phyloP scores from a whole-genome alignment of 1,140 invertebrate species.

The fruit fly (Drosophila melanogaster) region Release_6_plus_ISO1_MT NT_037436.4:432001-432500 shows the following conservation, averaged over 20 bases:
- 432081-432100: background rate
- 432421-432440: conserved; percentile 20
- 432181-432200: conserved; percentile 70
- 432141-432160: conserved; percentile 2
- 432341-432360: conserved; percentile 17
- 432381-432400: conserved; percentile 50
- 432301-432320: conserved; percentile 39
- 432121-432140: background rate
- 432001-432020: background rate
- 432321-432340: background rate
- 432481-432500: too few species aligned
- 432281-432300: conserved; percentile 56
- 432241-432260: conserved; percentile 5
- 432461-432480: background rate
- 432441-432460: conserved; percentile 1
- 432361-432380: conserved; percentile 18
- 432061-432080: background rate
- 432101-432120: background rate
- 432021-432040: background rate
- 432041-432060: too few species aligned
- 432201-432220: conserved; percentile 44
- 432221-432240: conserved; percentile 35
- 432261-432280: conserved; percentile 37
- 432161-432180: conserved; percentile 9
- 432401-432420: conserved; percentile 44